Percentiles rank a stretch among this genome's conserved stretches.
These are phyloP conservation scores for Pseudomugil tenellus DNA, from an alignment of 2,797 vertebrate species.

Conservation along the genomic window DNA sequence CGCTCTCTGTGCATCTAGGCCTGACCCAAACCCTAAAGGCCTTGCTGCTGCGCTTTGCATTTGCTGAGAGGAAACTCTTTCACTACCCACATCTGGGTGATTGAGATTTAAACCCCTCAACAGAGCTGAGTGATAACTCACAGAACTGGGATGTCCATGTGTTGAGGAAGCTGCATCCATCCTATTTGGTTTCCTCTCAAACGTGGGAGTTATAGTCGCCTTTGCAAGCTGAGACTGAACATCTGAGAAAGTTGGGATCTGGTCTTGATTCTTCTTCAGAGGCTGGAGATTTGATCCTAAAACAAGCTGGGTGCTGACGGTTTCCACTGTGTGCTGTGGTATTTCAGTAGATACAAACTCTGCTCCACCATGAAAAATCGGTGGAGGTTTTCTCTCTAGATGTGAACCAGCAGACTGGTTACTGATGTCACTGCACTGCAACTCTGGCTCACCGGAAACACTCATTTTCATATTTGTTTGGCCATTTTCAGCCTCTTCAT, in stretches of 20 bases:
- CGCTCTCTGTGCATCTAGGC: slow-evolving; percentile 16
- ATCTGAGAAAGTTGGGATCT: slow-evolving; percentile 6
- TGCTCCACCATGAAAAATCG: slow-evolving; percentile 1
- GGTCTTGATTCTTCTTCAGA: slow-evolving; percentile 16
- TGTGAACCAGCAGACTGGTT: slow-evolving; percentile 10
- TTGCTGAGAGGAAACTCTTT: slow-evolving; percentile 22
- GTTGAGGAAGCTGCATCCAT: neutral
- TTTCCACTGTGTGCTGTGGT: neutral
- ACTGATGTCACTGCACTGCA: neutral
- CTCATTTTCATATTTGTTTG: slow-evolving; percentile 1
- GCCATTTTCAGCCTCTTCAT: slow-evolving; percentile 20
- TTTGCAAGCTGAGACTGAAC: slow-evolving; percentile 20
- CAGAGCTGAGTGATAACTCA: neutral
- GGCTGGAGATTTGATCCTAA: slow-evolving; percentile 4
- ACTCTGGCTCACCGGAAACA: neutral
- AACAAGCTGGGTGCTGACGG: neutral
- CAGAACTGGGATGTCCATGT: neutral
- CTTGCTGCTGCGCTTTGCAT: slow-evolving; percentile 8
- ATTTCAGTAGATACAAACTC: neutral
- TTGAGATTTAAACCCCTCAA: slow-evolving; percentile 2
- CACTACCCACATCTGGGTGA: neutral
- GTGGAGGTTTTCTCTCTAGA: slow-evolving; percentile 7
- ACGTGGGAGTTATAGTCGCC: neutral
- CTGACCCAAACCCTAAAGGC: slow-evolving; percentile 1
- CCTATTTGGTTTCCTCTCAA: slow-evolving; percentile 1